Percentiles rank a stretch among this genome's conserved stretches.
phyloP scores from a whole-genome alignment of 2,113 vertebrate genomes.

The sheep (Ovis aries) region ARS-UI_Ramb_v3.0 NC_056057.1:69730501-69731000 shows the following conservation, averaged over 20 bases:
- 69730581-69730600: neutral
- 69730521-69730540: neutral
- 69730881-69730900: neutral
- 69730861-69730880: neutral
- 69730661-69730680: neutral
- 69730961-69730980: neutral
- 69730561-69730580: neutral
- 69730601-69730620: neutral
- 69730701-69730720: neutral
- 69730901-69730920: neutral
- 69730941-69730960: neutral
- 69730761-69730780: neutral
- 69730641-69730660: fast-evolving
- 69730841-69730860: neutral
- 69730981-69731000: neutral
- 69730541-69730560: neutral
- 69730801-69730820: neutral
- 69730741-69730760: neutral
- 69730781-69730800: neutral
- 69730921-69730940: neutral
- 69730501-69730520: neutral
- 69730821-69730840: neutral
- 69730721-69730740: neutral
- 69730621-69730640: neutral
- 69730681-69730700: neutral